Conservation (phyloP, 2,113 vertebrate genomes). For the Daubentonia madagascariensis region DNA sequence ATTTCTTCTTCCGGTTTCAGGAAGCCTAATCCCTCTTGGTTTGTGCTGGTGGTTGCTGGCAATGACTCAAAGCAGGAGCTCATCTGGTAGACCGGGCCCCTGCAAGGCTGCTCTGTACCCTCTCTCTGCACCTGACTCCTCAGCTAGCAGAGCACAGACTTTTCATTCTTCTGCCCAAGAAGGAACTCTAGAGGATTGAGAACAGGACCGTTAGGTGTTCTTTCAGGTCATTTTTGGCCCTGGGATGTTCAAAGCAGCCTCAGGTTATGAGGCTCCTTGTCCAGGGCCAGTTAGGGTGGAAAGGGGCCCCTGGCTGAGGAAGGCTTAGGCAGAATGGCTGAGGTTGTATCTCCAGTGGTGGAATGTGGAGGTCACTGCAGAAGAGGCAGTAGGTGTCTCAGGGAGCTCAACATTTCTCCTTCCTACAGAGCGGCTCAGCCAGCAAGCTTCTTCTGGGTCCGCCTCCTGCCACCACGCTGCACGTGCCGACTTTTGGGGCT, state of each 20-base stretch:
- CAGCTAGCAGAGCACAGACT: not conserved
- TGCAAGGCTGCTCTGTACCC: not conserved
- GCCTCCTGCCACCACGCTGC: not conserved
- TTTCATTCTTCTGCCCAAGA: not conserved
- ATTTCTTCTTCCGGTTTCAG: not conserved
- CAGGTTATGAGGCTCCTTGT: not conserved
- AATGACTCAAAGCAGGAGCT: not conserved
- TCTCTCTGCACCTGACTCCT: not conserved
- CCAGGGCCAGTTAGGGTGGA: not conserved
- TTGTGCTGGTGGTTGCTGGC: not conserved
- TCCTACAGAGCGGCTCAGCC: conserved; percentile 26
- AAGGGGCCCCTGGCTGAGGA: not conserved
- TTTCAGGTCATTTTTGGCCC: not conserved
- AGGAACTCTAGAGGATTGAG: not conserved
- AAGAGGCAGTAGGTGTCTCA: not conserved
- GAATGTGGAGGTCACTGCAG: not conserved
- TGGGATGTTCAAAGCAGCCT: not conserved
- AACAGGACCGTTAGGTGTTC: not conserved
- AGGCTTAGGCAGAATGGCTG: not conserved
- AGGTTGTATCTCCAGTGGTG: not conserved
- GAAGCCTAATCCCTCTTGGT: not conserved
- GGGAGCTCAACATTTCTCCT: not conserved
- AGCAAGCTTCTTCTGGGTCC: conserved; percentile 41
- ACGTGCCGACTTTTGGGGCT: not conserved
- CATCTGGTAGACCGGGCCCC: not conserved